phyloP scores from a whole-genome alignment of 2,113 vertebrate species.

The Mus musculus region DNA sequence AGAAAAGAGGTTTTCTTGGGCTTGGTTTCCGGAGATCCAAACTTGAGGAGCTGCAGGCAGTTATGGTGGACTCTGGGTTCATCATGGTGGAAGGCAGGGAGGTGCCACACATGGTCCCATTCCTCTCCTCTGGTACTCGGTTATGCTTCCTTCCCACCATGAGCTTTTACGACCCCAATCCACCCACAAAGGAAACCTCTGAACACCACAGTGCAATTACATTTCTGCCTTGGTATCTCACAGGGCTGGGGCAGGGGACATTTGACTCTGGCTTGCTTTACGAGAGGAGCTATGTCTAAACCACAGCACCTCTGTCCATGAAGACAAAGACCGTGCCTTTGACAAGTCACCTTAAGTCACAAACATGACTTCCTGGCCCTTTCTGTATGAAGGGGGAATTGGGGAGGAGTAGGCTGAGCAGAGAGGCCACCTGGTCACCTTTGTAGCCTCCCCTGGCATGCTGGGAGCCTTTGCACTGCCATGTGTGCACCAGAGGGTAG shows the following conservation, averaged over 20 bases:
- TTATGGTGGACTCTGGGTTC: not conserved
- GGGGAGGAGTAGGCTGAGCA: not conserved
- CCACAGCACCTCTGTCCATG: not conserved
- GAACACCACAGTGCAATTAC: no score
- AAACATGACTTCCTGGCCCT: not conserved
- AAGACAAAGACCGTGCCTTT: not conserved
- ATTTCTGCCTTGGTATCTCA: not conserved
- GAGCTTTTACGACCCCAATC: not conserved
- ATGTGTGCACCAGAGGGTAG: not conserved
- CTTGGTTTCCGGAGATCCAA: not conserved
- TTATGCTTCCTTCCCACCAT: no score
- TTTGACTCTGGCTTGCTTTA: not conserved
- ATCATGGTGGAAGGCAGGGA: no score
- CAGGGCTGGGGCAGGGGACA: no score
- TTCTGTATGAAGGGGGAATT: not conserved
- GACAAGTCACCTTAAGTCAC: not conserved
- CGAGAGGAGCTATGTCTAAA: not conserved
- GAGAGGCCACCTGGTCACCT: not conserved
- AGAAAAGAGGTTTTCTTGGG: not conserved
- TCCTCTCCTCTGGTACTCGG: not conserved
- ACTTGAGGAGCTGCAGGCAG: not conserved
- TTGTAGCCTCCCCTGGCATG: not conserved
- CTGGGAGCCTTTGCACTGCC: not conserved
- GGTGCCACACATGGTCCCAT: no score
- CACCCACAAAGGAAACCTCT: not conserved